Evolutionary conservation across 2,113 vertebrate genomes (phyloP).

Genomic region (Rostratula benghalensis): DNA sequence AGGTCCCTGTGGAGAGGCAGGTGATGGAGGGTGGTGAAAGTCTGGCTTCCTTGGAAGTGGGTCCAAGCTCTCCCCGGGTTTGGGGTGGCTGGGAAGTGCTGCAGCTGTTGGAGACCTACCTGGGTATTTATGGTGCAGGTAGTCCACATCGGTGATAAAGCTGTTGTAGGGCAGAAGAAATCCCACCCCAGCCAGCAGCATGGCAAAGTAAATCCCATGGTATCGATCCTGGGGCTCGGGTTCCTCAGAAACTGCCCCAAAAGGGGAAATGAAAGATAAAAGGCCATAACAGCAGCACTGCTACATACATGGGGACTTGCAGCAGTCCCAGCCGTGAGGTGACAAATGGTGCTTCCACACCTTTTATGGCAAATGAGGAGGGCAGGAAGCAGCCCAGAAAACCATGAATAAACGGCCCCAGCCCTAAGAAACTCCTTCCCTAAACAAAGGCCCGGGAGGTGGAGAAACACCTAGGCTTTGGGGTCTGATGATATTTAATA

Average conservation of each 20-base stretch:
- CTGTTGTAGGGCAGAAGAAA: constrained; percentile 99
- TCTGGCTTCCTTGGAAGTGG: not conserved
- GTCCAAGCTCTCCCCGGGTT: not conserved
- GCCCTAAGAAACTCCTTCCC: not conserved
- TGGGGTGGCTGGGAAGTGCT: not conserved
- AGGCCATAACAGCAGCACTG: not conserved
- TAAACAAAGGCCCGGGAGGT: not conserved
- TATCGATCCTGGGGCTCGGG: constrained; percentile 89
- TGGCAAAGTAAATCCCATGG: constrained; percentile 97
- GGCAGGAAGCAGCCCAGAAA: not conserved
- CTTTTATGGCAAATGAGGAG: not conserved
- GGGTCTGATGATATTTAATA: not conserved
- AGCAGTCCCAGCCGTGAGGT: not conserved
- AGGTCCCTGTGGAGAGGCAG: constrained; percentile 79
- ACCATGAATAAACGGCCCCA: not conserved
- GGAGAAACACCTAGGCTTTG: not conserved
- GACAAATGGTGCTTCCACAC: fast-evolving
- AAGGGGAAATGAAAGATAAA: not conserved
- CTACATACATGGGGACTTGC: not conserved
- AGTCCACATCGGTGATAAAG: constrained; percentile 97
- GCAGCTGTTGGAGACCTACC: constrained; percentile 70
- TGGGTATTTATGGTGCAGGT: constrained; percentile 94
- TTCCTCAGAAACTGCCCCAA: constrained; percentile 79
- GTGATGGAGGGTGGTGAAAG: not conserved
- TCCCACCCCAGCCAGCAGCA: constrained; percentile 95